Percentiles rank a stretch among this genome's conserved stretches.
Conservation (phyloP, 2,888 invertebrate species). For the Idaea aversata region DNA sequence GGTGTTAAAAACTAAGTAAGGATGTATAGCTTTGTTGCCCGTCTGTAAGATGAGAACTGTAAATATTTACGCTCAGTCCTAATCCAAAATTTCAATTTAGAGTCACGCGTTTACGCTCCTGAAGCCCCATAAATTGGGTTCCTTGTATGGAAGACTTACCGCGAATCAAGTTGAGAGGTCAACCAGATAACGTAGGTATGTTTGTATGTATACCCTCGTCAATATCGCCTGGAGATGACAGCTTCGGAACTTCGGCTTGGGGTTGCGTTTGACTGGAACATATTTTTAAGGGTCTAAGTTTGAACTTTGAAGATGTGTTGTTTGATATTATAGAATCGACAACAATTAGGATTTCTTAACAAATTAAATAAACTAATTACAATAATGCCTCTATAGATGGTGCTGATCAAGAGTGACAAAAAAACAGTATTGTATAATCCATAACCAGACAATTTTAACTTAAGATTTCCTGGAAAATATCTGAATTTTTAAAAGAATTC, state of each 20-base stretch:
- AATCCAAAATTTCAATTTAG: background rate
- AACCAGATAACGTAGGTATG: slow-evolving; percentile 52
- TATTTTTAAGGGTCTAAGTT: background rate
- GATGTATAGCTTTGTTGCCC: background rate
- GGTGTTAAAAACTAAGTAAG: background rate
- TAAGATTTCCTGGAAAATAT: too few relatives aligned
- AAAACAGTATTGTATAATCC: too few relatives aligned
- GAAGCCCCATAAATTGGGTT: background rate
- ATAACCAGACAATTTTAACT: too few relatives aligned
- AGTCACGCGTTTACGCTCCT: background rate
- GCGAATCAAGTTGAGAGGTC: slow-evolving; percentile 51
- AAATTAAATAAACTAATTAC: too few relatives aligned
- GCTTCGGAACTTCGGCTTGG: slow-evolving; percentile 30
- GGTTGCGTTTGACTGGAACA: background rate
- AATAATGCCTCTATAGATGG: too few relatives aligned
- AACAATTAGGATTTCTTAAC: too few relatives aligned
- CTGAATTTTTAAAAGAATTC: slow-evolving; percentile 12
- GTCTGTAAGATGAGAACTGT: background rate
- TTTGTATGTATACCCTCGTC: slow-evolving; percentile 66
- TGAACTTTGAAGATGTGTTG: background rate
- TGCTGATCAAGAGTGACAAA: too few relatives aligned
- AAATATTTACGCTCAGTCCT: background rate
- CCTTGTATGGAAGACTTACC: slow-evolving; percentile 29
- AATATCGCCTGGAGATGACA: slow-evolving; percentile 57
- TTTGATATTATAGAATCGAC: background rate